Base-by-base conservation (phyloP, 2,113 vertebrate genomes). In the Heterochromis multidens region DNA sequence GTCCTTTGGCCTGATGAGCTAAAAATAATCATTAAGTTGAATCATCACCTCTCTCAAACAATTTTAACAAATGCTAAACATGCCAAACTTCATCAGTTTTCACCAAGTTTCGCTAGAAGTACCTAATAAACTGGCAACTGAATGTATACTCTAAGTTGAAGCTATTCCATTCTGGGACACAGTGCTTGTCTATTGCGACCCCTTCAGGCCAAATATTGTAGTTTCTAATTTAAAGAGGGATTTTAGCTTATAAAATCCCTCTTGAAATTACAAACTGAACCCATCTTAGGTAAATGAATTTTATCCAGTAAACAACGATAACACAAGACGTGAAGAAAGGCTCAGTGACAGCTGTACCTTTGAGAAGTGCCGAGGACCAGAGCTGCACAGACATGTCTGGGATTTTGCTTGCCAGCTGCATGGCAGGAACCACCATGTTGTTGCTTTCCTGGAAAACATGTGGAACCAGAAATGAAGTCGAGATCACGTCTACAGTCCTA, bases 361-460 rank as follows among this genome's bases (percentile, higher is more conserved):
- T 96, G 37, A 99, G 87, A 77, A 99, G 95, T 5, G 97, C 97
- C 0, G 98, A 99, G 0, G 97, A 99, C 97, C 97, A 98, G 21
- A 98, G 94, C 95, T 98, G 97, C 85, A 98, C 97, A 0, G 98
- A 99, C 97, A 98, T 98, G 81, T 98, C 97, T 0, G 97, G 97
- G 83, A 99, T 99, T 92, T 99, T 98, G 95, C 97, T 98, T 57
- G 97, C 97, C 60, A 99, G 94, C 92, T 98, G 97, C 97, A 99
- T 98, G 91, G 97, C 98, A 0, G 97, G 97, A 31, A 98, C 97
- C 79, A 98, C 97, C 97, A 99, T 98, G 76, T 98, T 98, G 89
- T 98, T 99, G 90, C 98, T 98, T 90, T 98, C 98, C 97, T 98
- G 88, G 10, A 76, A 31, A 58, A 84, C 14, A 77, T 17, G n/a